Evolutionary conservation across 2,113 vertebrate species (phyloP).

Genomic region (Lagopus muta): DNA sequence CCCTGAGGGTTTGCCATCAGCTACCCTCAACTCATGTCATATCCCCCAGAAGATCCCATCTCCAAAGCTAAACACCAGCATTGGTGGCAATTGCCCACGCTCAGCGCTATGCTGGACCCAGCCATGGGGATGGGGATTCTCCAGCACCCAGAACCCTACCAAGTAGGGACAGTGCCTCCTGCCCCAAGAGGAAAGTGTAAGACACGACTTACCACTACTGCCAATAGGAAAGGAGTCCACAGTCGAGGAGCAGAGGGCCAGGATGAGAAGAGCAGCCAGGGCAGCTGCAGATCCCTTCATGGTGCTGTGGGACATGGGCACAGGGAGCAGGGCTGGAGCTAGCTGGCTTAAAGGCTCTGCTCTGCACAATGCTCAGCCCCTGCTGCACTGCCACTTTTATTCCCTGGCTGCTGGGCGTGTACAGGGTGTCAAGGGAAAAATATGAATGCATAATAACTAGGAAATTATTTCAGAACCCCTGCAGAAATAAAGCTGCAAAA

Average conservation of each 20-base stretch:
- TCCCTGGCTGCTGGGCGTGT: accelerated
- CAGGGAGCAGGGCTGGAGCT: background rate
- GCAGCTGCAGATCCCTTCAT: conserved; percentile 13
- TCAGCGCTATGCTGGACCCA: no score
- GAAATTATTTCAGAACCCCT: background rate
- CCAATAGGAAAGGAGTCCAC: background rate
- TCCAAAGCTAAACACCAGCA: background rate
- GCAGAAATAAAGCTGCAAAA: background rate
- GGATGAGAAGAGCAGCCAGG: background rate
- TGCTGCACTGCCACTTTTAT: background rate
- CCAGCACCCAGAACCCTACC: background rate
- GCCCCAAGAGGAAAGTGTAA: accelerated
- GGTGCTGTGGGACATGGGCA: background rate
- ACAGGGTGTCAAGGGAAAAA: background rate
- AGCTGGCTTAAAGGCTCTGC: background rate
- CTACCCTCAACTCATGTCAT: accelerated
- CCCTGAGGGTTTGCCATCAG: background rate
- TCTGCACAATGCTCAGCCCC: accelerated
- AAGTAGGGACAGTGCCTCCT: background rate
- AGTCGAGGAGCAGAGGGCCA: background rate
- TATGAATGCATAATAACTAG: background rate
- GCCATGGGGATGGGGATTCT: accelerated
- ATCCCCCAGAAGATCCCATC: background rate
- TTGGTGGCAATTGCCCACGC: background rate
- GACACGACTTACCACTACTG: background rate